Base-by-base conservation (phyloP, 2,888 invertebrate species). In the Drosophila yooni region DNA sequence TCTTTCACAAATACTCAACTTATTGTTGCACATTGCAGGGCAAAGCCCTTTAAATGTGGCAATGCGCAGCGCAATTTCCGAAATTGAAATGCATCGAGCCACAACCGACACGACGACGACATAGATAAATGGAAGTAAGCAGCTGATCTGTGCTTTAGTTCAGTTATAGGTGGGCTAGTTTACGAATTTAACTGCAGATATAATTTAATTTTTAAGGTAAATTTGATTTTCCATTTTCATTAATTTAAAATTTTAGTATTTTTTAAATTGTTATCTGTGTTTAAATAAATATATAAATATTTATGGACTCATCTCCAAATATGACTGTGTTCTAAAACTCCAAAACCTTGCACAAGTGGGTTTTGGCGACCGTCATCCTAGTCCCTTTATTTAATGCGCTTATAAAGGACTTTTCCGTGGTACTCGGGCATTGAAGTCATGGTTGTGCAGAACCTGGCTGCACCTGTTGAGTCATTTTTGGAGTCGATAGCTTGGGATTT, bases 21-120 rank as follows among this genome's bases (percentile, higher is more conserved):
- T 60, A 69, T 63, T 74, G 60, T 60, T 61, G 67, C 63, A 79
- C 56, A 70, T 67, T 65, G 40, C 53, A 58, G 79, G 83, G 76
- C 88, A 76, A 76, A 70, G 70, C 74, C 74, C 88, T 84, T 84
- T 81, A 79, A 76, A 61, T 84, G 64, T 79, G 68, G 68, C 81
- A 74, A 40, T 60, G 56, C 62, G 56, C 57, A 64, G 46, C 53
- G 68, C 76, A 77, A 79, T 82, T 61, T 72, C 52, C 50, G 54
- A 82, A 87, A 84, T 87, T 76, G 70, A 75, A 85, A 80, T 78
- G 69, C 75, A 82, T 34, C 58, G 48, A 69, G 56, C 63, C 83
- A 73, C 64, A 66, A 40, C 29, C 46, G 66, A 57, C 31, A 66
- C 18, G 43, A 25, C 18, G 43, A 25, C 57, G 36, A 43, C 31